Conservation (phyloP, 2,797 vertebrate genomes). For the Prunella strophiata region DNA sequence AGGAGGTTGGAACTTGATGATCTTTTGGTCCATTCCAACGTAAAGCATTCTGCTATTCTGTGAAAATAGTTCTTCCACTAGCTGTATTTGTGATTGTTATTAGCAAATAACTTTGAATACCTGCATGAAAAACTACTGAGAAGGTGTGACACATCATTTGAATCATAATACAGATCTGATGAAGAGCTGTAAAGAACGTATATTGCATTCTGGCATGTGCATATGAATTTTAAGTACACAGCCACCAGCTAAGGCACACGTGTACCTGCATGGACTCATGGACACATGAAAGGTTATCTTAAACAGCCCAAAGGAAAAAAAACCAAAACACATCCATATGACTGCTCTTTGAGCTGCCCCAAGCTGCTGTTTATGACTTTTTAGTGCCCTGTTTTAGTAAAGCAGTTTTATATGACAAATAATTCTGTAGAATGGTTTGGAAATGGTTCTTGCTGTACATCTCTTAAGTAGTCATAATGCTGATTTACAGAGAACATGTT, state of each 20-base stretch:
- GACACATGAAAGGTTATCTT: neutral
- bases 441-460: neutral
- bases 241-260: neutral
- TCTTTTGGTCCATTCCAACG: neutral
- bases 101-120: neutral
- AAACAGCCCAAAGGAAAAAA: neutral
- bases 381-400: neutral
- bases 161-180: neutral
- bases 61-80: neutral
- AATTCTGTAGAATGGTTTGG: neutral
- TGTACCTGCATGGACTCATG: neutral
- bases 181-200: neutral
- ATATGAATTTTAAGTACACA: neutral
- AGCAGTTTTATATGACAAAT: neutral
- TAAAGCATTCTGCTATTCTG: neutral
- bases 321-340: neutral
- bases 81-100: neutral
- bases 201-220: neutral
- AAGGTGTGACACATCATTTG: neutral
- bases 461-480: neutral
- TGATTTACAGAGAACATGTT: neutral
- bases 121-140: neutral
- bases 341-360: neutral
- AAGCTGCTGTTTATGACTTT: neutral
- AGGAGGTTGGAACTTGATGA: accelerated